phyloP scores from a whole-genome alignment of 2,888 invertebrate species.

The Nomada fabriciana region DNA sequence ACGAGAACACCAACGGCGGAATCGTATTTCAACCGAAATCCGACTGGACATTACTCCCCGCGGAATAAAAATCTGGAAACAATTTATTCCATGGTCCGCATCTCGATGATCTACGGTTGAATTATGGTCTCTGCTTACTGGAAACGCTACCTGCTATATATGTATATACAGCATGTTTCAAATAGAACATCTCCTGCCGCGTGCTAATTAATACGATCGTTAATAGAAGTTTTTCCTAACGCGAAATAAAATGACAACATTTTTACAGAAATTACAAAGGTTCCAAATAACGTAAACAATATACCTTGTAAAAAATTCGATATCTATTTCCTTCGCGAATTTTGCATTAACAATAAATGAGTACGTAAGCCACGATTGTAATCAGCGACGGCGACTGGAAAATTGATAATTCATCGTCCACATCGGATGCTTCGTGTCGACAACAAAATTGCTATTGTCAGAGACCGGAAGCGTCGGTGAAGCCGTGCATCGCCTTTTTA shows the following conservation, averaged over 20 bases:
- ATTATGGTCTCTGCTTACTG: constrained; percentile 1
- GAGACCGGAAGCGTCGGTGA: constrained; percentile 19
- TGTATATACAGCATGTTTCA: background rate
- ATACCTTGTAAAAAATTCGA: too few relatives aligned
- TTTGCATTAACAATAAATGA: too few relatives aligned
- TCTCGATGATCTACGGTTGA: constrained; percentile 43
- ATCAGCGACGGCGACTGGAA: constrained; percentile 71
- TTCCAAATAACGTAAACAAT: too few relatives aligned
- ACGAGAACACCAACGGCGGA: constrained; percentile 40
- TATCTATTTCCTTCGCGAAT: too few relatives aligned
- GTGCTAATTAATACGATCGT: constrained; percentile 17
- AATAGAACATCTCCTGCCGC: background rate
- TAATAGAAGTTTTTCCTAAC: background rate
- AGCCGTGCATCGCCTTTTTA: constrained; percentile 39
- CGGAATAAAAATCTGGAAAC: constrained; percentile 57
- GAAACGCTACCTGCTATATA: background rate
- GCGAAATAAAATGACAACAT: background rate
- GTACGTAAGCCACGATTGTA: constrained; percentile 57
- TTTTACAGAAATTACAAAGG: too few relatives aligned
- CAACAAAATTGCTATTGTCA: constrained; percentile 59
- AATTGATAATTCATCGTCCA: constrained; percentile 77
- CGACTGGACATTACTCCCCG: constrained; percentile 44
- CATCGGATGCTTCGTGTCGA: constrained; percentile 54
- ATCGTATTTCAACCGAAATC: constrained; percentile 51
- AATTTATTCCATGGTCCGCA: constrained; percentile 36